These are phyloP conservation scores for Lutjanus erythropterus DNA, from an alignment of 2,113 vertebrate species.

Conservation along the genomic window DNA sequence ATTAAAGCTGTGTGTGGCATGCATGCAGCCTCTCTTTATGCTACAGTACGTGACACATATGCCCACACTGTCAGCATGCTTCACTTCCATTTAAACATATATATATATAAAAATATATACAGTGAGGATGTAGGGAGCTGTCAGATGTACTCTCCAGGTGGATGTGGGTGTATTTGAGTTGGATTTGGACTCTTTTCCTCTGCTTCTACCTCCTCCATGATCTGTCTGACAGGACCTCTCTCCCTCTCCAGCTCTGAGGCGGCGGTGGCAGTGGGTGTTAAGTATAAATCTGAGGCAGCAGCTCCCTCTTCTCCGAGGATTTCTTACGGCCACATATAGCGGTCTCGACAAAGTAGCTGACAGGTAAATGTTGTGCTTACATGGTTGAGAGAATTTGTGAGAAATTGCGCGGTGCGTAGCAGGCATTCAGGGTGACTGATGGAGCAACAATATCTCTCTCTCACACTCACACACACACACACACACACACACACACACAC, in stretches of 20 bases:
- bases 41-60: not conserved
- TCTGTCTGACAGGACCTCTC: slow-evolving; percentile 40
- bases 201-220: slow-evolving; percentile 10
- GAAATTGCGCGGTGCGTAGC: slow-evolving; percentile 50
- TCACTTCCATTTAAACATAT: not conserved
- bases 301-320: slow-evolving; percentile 39
- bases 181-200: not conserved
- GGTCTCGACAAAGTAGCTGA: slow-evolving; percentile 64
- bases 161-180: slow-evolving; percentile 4
- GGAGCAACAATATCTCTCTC: slow-evolving; percentile 58
- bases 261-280: slow-evolving; percentile 37
- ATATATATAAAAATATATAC: too few relatives aligned
- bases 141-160: not conserved
- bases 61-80: slow-evolving; percentile 6
- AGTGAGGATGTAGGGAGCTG: not conserved
- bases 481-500: slow-evolving; percentile 17
- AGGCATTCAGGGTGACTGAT: slow-evolving; percentile 68
- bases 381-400: slow-evolving; percentile 66
- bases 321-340: slow-evolving; percentile 42
- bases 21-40: slow-evolving; percentile 36
- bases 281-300: slow-evolving; percentile 50
- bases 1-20: slow-evolving; percentile 11
- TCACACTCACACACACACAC: not conserved
- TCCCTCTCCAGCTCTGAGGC: slow-evolving; percentile 17
- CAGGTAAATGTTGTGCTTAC: slow-evolving; percentile 75